phyloP scores from a whole-genome alignment of 1,140 invertebrate species.

The Aphis craccivora region DNA sequence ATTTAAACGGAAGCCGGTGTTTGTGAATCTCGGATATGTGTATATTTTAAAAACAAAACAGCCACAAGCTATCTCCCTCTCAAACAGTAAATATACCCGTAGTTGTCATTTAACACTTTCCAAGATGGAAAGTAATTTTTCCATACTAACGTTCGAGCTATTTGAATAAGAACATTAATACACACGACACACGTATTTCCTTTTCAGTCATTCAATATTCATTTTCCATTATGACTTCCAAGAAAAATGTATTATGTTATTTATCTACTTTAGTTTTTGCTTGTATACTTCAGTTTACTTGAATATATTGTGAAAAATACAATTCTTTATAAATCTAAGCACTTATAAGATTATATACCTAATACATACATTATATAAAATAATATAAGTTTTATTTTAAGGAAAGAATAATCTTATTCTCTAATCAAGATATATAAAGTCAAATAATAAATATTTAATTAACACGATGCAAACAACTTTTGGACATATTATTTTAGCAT shows the following conservation, averaged over 20 bases:
- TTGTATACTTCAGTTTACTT: neutral
- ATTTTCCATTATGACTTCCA: neutral
- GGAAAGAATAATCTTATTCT: neutral
- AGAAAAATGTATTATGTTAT: neutral
- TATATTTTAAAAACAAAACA: constrained; percentile 14
- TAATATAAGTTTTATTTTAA: neutral
- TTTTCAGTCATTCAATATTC: neutral
- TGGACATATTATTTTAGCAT: neutral
- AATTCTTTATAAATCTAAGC: neutral
- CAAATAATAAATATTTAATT: neutral
- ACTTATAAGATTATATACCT: neutral
- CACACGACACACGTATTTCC: constrained; percentile 3
- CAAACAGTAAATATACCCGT: neutral
- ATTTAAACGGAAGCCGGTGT: neutral
- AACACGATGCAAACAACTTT: neutral
- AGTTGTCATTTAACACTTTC: neutral
- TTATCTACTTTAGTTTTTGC: neutral
- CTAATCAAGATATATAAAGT: neutral
- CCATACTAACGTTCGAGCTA: neutral
- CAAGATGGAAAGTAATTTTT: neutral
- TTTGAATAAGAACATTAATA: neutral
- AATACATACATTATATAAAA: neutral
- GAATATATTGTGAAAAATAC: neutral
- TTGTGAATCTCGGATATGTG: neutral
- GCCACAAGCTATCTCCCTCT: neutral